phyloP scores from a whole-genome alignment of 2,797 vertebrate genomes.

The Crax fasciolata region DNA sequence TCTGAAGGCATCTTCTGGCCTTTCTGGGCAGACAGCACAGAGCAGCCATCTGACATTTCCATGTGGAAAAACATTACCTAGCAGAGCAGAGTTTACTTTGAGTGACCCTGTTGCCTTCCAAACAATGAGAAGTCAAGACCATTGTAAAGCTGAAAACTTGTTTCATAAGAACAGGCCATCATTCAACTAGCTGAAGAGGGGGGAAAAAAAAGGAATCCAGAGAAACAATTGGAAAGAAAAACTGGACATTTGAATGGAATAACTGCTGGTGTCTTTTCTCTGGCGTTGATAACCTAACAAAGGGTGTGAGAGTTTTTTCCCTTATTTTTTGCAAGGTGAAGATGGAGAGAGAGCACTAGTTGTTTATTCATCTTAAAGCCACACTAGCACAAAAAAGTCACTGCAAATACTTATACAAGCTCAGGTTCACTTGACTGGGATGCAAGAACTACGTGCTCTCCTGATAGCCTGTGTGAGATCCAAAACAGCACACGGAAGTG shows the following conservation, averaged over 20 bases:
- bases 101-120: slow-evolving; percentile 61
- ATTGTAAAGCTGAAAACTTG: slow-evolving; percentile 8
- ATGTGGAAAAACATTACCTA: slow-evolving; percentile 41
- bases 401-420: not conserved
- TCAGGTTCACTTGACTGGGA: not conserved
- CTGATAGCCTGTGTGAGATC: not conserved
- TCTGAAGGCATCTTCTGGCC: slow-evolving; percentile 61
- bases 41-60: slow-evolving; percentile 37
- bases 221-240: slow-evolving; percentile 52
- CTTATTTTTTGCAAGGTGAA: not conserved
- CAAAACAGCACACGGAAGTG: not conserved
- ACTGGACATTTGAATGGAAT: slow-evolving; percentile 23
- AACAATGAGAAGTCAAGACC: slow-evolving; percentile 56
- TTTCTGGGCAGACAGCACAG: slow-evolving; percentile 30
- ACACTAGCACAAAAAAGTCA: not conserved
- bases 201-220: not conserved
- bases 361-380: not conserved
- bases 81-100: slow-evolving; percentile 54
- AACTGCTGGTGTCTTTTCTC: not conserved
- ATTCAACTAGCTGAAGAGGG: slow-evolving; percentile 3
- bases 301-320: not conserved
- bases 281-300: not conserved
- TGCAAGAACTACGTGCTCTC: not conserved
- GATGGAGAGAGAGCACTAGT: not conserved
- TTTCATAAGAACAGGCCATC: slow-evolving; percentile 11